Base-by-base conservation (phyloP, 2,797 vertebrate species). In the Macropodus opercularis region DNA sequence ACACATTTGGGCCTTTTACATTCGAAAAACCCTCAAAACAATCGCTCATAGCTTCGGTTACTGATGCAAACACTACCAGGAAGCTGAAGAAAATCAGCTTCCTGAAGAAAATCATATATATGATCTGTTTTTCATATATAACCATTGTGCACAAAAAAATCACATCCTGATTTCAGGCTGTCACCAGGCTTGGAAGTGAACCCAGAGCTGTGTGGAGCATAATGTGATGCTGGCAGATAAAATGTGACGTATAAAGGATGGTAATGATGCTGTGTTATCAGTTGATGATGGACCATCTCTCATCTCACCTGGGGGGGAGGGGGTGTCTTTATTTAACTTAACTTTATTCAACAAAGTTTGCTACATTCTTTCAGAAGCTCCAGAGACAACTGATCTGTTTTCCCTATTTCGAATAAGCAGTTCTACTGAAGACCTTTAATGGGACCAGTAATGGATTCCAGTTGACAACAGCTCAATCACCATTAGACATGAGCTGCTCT, bases 151-250 rank as follows among this genome's bases (percentile, higher is more conserved):
- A 39, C 17, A 56, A 36, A 69, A 47, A 41, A 34, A 47, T 60
- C 60, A 51, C 32, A 56, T 68, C 26, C 44, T 9, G 48, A 75
- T 78, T 78, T 69, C 64, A 75, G n/a, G n/a, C n/a, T 80, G 81
- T 72, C 65, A 59, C 55, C 50, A 7, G 83, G 89, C 77, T 80
- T 84, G 74, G 89, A 86, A 79, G 84, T 77, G 79, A 89, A 71
- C 60, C 62, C 7, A 7, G 51, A 72, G 34, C 79, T 69, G 81
- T 77, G 75, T 80, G 75, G 60, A 72, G 50, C 49, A 71, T 64
- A 61, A 69, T 49, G 66, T 75, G 46, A 63, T 22, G 2, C 66
- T 19, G 41, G 17, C 43, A 49, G 44, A 47, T 32, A 50, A 65
- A 73, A 15, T 1, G 48, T 57, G 41, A 60, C 35, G 63, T 64